Percentiles rank a stretch among this genome's conserved stretches.
These are phyloP conservation scores for Tenthredo notha DNA, from an alignment of 2,888 invertebrate species.

Conservation along the genomic window DNA sequence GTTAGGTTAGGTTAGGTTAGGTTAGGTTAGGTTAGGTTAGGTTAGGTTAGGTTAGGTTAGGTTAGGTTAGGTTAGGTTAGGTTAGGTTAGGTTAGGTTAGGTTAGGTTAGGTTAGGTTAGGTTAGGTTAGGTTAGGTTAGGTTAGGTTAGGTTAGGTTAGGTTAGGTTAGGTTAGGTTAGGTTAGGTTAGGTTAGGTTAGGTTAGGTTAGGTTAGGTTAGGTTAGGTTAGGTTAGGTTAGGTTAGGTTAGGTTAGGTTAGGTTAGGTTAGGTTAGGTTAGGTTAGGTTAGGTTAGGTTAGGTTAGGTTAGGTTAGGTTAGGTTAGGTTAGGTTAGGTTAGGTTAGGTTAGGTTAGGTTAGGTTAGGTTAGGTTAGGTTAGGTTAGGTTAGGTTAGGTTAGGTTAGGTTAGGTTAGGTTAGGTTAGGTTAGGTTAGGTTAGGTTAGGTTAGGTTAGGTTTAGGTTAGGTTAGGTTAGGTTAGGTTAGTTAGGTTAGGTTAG, in stretches of 20 bases:
- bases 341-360: constrained; percentile 3
- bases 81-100: constrained; percentile 13
- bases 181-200: constrained; percentile 13
- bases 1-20: constrained; percentile 13
- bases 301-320: constrained; percentile 13
- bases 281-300: constrained; percentile 13
- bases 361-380: constrained; percentile 3
- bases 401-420: constrained; percentile 3
- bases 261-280: constrained; percentile 13
- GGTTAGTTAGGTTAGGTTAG: background rate
- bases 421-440: constrained; percentile 3
- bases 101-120: constrained; percentile 13
- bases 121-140: constrained; percentile 13
- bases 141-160: constrained; percentile 13
- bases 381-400: constrained; percentile 3
- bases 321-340: constrained; percentile 12
- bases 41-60: constrained; percentile 13
- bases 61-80: constrained; percentile 13
- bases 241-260: constrained; percentile 13
- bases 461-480: background rate
- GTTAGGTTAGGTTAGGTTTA: constrained; percentile 2
- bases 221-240: constrained; percentile 13
- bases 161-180: constrained; percentile 13
- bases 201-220: constrained; percentile 13
- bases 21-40: constrained; percentile 13